Percentiles rank a stretch among this genome's conserved stretches.
phyloP scores from a whole-genome alignment of 2,888 invertebrate species.

The Dolomedes plantarius region DNA sequence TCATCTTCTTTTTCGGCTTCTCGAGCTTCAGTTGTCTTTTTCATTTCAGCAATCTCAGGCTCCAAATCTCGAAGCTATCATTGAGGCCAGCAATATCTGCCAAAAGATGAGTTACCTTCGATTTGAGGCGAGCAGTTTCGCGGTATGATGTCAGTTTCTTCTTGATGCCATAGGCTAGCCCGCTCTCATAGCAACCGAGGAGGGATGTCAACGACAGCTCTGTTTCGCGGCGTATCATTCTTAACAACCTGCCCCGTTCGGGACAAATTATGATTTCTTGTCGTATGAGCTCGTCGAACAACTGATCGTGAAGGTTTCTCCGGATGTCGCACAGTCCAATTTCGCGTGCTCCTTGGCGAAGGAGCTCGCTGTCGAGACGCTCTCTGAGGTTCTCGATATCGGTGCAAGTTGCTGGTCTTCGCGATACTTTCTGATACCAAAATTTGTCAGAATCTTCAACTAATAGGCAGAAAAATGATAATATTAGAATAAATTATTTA shows the following conservation, averaged over 20 bases:
- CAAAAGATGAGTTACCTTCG: conserved; percentile 1
- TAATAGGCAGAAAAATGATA: background rate
- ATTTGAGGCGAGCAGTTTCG: background rate
- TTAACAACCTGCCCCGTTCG: conserved; percentile 40
- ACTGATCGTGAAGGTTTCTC: conserved; percentile 94
- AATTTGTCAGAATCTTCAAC: conserved; percentile 11
- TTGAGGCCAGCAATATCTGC: conserved; percentile 6
- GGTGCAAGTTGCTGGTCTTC: conserved; percentile 94
- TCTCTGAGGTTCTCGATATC: conserved; percentile 98
- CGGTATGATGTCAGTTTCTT: conserved; percentile 13
- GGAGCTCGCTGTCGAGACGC: conserved; percentile 91
- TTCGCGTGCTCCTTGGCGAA: conserved; percentile 93
- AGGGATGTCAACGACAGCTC: conserved; percentile 17
- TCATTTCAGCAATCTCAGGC: conserved; percentile 7
- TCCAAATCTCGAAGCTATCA: background rate
- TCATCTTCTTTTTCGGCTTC: background rate
- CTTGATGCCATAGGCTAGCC: conserved; percentile 44
- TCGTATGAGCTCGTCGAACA: conserved; percentile 80
- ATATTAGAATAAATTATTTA: too few species aligned
- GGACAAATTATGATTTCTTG: conserved; percentile 54
- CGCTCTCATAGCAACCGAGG: conserved; percentile 48
- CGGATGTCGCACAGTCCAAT: conserved; percentile 97
- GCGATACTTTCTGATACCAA: conserved; percentile 86
- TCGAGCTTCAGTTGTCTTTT: background rate
- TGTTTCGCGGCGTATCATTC: conserved; percentile 33